Evolutionary conservation across 2,797 vertebrate species (phyloP).

Genomic region (Staurois parvus): DNA sequence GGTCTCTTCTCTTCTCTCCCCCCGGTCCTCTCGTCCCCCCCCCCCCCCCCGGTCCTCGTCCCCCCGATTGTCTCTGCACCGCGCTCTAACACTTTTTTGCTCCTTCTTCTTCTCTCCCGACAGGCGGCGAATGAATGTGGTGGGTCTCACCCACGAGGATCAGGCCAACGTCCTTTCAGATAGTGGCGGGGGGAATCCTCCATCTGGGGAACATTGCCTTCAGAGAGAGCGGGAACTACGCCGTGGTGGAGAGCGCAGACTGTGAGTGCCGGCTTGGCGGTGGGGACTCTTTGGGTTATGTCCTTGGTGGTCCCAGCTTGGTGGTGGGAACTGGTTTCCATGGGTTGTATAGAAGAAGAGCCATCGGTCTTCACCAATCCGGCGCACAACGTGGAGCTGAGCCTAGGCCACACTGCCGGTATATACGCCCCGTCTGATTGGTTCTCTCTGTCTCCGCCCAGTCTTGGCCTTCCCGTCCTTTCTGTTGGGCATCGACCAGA

Average conservation of each 20-base stretch:
- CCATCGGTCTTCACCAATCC: too few relatives aligned
- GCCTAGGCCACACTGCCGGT: too few relatives aligned
- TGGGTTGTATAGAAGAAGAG: background rate
- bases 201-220: conserved; percentile 85
- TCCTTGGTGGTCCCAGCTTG: too few relatives aligned
- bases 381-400: too few relatives aligned
- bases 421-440: too few relatives aligned
- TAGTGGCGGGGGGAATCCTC: conserved; percentile 82
- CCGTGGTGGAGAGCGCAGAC: conserved; percentile 82
- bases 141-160: conserved; percentile 75
- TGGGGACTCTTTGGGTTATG: too few relatives aligned
- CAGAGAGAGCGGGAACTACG: conserved; percentile 84
- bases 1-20: too few relatives aligned
- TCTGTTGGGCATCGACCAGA: conserved; percentile 80
- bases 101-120: background rate
- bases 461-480: conserved; percentile 83
- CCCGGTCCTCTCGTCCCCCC: too few relatives aligned
- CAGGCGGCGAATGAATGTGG: conserved; percentile 82
- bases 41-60: too few relatives aligned
- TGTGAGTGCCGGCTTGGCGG: conserved; percentile 75
- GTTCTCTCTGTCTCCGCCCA: conserved; percentile 54
- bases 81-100: too few relatives aligned
- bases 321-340: too few relatives aligned
- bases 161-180: conserved; percentile 81
- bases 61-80: too few relatives aligned